Evolutionary conservation across 2,888 invertebrate species (phyloP), one percentile per base, ranked within the genome.

Genomic region (Rotaria macrura): DNA sequence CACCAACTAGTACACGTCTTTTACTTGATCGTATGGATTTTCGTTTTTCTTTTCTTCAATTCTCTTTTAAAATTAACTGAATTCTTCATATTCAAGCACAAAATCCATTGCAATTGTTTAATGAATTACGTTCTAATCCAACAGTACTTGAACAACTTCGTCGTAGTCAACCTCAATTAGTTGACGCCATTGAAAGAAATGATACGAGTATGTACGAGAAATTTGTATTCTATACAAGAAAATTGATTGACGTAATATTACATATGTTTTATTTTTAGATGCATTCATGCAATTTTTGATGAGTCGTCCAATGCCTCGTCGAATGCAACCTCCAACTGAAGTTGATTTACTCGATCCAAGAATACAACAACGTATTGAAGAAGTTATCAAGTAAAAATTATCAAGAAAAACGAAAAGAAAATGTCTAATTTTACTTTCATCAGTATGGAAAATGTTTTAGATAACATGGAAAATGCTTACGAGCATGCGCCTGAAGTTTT

Each of bases 401-500:
- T 17, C 49, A 49, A 25, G 1, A 54, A 1, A 4, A 55, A 47
- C 25, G 40, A 2, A 25, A 17, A 0, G 17, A 2, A 54, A 25
- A 29, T 47, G 34, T 25, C 29, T 38, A 25, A 14, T 12, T 55
- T 52, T 29, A 23, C 14, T 38, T 43, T 29, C 2, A 88, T n/a
- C 87, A 91, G 91, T 84, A 89, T 91, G 87, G 90, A 96, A 90
- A 98, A 98, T 91, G 96, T 98, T 87, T 96, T 97, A 91, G 95
- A 96, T 0, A 97, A 97, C 89, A 97, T 98, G 97, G 96, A 97
- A 90, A 96, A 96, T 1, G 98, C 98, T 0, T 96, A 98, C 94
- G 98, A 99, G 90, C 96, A 96, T 90, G 96, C 97, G 91, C 99
- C 99, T 0, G 99, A 99, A 92, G 96, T 95, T 83, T 98, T 98